A percentile compares a stretch with the other conserved stretches of the same genome.
Evolutionary conservation across 2,888 invertebrate species (phyloP).

Genomic region (Belgica antarctica): DNA sequence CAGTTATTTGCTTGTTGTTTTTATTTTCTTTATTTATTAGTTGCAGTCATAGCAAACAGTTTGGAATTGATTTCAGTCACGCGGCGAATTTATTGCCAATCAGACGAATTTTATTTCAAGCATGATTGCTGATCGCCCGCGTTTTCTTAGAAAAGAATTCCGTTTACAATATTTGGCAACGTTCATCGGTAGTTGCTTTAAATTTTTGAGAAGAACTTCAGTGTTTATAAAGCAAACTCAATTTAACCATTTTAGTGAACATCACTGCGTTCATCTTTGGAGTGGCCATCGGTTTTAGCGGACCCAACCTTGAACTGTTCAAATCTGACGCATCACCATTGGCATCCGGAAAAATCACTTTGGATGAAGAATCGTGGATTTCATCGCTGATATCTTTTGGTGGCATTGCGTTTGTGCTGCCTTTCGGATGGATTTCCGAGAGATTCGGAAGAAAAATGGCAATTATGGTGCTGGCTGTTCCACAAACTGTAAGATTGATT

Average conservation of each 20-base stretch:
- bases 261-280: conserved; percentile 38
- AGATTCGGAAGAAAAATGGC: conserved; percentile 37
- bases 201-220: no score
- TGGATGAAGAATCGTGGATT: conserved; percentile 40
- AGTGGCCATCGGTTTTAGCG: conserved; percentile 30
- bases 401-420: conserved; percentile 1
- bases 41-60: no score
- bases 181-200: conserved; percentile 40
- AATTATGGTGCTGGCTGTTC: conserved; percentile 25
- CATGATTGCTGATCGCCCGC: no score
- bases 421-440: conserved; percentile 35
- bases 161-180: conserved; percentile 32
- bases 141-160: conserved; percentile 20
- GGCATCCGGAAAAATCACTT: conserved; percentile 3
- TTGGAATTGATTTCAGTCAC: no score
- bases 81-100: no score
- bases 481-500: conserved; percentile 38
- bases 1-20: no score
- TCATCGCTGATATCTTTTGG: conserved; percentile 25
- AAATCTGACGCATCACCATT: conserved; percentile 31
- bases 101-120: no score
- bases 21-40: no score
- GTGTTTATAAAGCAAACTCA: no score
- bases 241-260: no score
- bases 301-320: conserved; percentile 32